Percentiles rank a stretch among this genome's conserved stretches.
These are phyloP conservation scores for Calameuta pallipes DNA, from an alignment of 2,888 invertebrate species.

Conservation along the genomic window DNA sequence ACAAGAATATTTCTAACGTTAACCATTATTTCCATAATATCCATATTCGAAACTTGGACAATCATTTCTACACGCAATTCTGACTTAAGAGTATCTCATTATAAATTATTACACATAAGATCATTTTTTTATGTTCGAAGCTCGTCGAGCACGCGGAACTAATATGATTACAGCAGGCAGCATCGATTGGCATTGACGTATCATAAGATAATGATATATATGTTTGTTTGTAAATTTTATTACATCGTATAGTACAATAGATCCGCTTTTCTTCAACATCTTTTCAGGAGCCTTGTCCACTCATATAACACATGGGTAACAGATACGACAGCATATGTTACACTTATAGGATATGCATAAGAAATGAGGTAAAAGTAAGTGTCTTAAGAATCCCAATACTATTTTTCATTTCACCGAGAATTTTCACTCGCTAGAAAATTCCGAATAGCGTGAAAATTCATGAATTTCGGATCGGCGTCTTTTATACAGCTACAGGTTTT, in stretches of 20 bases:
- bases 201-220: neutral
- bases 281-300: neutral
- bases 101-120: neutral
- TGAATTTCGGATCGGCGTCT: neutral
- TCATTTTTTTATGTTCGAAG: neutral
- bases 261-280: neutral
- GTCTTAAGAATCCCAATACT: neutral
- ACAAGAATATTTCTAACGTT: neutral
- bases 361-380: neutral
- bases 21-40: neutral
- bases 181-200: neutral
- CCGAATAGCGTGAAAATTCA: neutral
- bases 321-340: neutral
- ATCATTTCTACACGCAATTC: neutral
- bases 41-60: neutral
- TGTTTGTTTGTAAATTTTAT: neutral
- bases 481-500: conserved; percentile 15
- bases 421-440: neutral
- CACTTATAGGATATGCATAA: neutral
- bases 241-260: neutral
- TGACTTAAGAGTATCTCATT: neutral
- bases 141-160: neutral
- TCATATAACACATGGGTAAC: neutral
- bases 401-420: neutral
- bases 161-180: neutral